These are phyloP conservation scores for Philereme vetulata DNA, from an alignment of 2,888 invertebrate genomes.

Conservation along the genomic window DNA sequence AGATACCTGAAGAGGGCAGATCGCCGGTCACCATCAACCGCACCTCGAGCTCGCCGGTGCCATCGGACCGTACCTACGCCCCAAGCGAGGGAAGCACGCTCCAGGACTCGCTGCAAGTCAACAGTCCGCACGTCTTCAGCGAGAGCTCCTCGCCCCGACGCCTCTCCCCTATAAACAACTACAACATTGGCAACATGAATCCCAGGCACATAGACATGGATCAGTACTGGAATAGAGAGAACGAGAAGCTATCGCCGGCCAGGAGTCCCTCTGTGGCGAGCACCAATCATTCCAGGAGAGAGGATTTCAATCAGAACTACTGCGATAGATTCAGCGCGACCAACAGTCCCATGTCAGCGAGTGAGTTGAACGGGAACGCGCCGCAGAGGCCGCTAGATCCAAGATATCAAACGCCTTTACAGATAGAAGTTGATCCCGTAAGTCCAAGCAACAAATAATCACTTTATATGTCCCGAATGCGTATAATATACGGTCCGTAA, in stretches of 20 bases:
- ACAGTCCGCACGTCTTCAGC: slow-evolving; percentile 75
- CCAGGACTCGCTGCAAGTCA: slow-evolving; percentile 61
- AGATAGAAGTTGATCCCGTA: slow-evolving; percentile 89
- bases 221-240: slow-evolving; percentile 68
- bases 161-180: slow-evolving; percentile 75
- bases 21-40: slow-evolving; percentile 61
- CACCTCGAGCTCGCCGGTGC: slow-evolving; percentile 67
- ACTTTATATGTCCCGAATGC: slow-evolving; percentile 42
- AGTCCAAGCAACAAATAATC: slow-evolving; percentile 57
- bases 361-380: slow-evolving; percentile 71
- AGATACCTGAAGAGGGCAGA: slow-evolving; percentile 47
- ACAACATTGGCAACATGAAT: slow-evolving; percentile 81
- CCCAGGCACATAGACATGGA: slow-evolving; percentile 78
- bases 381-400: slow-evolving; percentile 61
- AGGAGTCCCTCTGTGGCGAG: slow-evolving; percentile 63
- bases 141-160: slow-evolving; percentile 72
- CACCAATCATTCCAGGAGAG: slow-evolving; percentile 67
- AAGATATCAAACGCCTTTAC: slow-evolving; percentile 80
- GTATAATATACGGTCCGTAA: slow-evolving; percentile 26
- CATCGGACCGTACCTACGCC: slow-evolving; percentile 35
- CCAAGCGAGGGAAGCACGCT: slow-evolving; percentile 62
- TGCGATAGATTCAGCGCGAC: slow-evolving; percentile 67
- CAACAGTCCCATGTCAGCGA: slow-evolving; percentile 66
- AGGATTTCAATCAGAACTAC: slow-evolving; percentile 75
- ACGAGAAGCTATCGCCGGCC: slow-evolving; percentile 61